Conservation (phyloP, 2,797 vertebrate species). For the Lacerta agilis region DNA sequence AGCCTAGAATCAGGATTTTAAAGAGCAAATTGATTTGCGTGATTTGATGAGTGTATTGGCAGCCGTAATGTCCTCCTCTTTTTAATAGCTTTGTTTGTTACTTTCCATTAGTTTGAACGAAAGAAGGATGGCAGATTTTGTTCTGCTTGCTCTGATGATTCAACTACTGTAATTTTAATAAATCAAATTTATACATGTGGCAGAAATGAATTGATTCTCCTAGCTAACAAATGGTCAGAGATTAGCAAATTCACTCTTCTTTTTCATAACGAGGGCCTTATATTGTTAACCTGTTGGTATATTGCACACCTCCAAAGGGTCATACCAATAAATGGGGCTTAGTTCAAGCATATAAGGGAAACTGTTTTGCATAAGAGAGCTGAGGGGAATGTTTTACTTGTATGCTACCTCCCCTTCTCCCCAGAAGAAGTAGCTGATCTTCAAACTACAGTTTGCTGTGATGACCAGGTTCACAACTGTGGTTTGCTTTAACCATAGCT, state of each 20-base stretch:
- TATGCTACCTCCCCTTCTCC: no score
- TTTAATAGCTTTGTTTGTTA: neutral
- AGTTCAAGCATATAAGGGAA: no score
- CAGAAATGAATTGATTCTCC: neutral
- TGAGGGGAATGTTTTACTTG: no score
- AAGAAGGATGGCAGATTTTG: neutral
- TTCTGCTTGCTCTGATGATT: neutral
- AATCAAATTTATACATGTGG: neutral
- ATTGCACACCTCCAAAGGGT: neutral
- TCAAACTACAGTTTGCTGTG: neutral
- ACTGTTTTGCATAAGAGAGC: no score
- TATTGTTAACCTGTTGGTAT: neutral
- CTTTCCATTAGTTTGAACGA: neutral
- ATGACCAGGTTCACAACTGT: neutral
- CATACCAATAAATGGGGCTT: neutral
- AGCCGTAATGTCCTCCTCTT: neutral
- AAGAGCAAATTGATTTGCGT: neutral
- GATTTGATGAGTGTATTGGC: neutral
- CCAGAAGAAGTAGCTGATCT: no score
- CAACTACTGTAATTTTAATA: neutral
- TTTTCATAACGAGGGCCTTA: neutral
- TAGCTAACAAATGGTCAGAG: neutral
- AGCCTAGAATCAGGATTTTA: slow-evolving; percentile 6
- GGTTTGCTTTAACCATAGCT: neutral
- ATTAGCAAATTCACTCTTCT: neutral